Percentiles rank a stretch among this genome's conserved stretches.
phyloP scores from a whole-genome alignment of 2,113 vertebrate genomes.

The Heterochromis multidens region DNA sequence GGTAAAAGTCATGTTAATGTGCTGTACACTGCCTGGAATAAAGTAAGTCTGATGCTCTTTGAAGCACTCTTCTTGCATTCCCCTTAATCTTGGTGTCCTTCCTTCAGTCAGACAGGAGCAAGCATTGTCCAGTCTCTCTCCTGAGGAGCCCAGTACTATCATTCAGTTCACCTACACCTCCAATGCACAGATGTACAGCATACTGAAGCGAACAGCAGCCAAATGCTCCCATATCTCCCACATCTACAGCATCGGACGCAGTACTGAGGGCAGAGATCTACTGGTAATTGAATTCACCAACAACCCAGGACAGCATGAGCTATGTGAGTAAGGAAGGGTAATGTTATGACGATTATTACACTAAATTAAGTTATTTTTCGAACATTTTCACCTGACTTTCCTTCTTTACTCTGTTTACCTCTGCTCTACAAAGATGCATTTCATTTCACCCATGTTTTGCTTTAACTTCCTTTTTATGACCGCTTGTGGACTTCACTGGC shows the following conservation, averaged over 20 bases:
- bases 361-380: not conserved
- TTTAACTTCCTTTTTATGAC: too few relatives aligned
- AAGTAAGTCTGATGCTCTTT: not conserved
- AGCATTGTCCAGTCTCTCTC: conserved; percentile 62
- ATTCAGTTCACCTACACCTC: conserved; percentile 88
- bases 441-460: too few relatives aligned
- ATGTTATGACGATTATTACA: not conserved
- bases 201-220: conserved; percentile 84
- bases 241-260: conserved; percentile 93
- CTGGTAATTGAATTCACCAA: conserved; percentile 91
- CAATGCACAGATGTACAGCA: conserved; percentile 86
- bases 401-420: not conserved
- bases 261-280: conserved; percentile 88
- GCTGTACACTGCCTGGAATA: not conserved
- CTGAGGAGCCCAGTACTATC: conserved; percentile 79
- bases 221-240: conserved; percentile 86
- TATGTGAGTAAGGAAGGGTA: conserved; percentile 78
- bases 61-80: not conserved
- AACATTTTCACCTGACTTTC: too few relatives aligned
- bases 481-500: too few relatives aligned
- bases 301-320: conserved; percentile 90
- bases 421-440: too few relatives aligned
- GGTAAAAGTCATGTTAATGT: conserved; percentile 67
- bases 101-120: conserved; percentile 76
- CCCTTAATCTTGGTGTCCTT: not conserved